phyloP scores from a whole-genome alignment of 2,113 vertebrate genomes.

The Ciconia maguari region DNA sequence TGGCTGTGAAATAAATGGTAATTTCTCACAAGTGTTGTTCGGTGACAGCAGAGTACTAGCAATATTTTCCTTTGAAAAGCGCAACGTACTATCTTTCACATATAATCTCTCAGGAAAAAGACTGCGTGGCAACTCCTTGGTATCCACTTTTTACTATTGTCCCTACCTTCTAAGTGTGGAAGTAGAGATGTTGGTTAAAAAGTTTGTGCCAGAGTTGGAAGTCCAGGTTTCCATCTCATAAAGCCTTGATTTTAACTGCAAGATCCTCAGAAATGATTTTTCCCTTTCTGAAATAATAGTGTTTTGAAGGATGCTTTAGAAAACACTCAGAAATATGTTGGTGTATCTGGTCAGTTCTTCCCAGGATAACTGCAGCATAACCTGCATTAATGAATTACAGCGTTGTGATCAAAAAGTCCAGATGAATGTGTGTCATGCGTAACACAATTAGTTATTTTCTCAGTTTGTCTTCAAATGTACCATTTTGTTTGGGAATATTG shows the following conservation, averaged over 20 bases:
- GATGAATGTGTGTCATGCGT: conserved; percentile 42
- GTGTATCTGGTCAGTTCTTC: background rate
- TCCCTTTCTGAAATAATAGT: background rate
- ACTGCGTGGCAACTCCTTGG: too few species aligned
- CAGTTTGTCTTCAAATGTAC: conserved; percentile 72
- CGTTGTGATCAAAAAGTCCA: conserved; percentile 52
- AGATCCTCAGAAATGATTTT: background rate
- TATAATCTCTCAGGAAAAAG: background rate
- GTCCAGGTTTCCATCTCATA: background rate
- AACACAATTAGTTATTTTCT: conserved; percentile 74
- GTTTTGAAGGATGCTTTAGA: background rate
- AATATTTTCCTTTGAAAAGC: background rate
- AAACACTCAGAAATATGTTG: background rate
- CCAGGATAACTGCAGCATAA: conserved; percentile 14
- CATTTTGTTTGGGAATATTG: conserved; percentile 75
- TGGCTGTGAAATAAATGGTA: background rate
- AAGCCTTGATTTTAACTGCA: background rate
- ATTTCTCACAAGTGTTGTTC: background rate
- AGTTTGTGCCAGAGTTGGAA: background rate
- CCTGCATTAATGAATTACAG: conserved; percentile 52
- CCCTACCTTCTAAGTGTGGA: background rate
- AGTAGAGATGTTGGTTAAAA: background rate
- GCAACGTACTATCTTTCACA: rapidly evolving
- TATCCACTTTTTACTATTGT: background rate
- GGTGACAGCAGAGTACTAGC: background rate